A percentile compares a stretch with the other conserved stretches of the same genome.
Conservation (phyloP, 2,113 vertebrate species). For the Mandrillus leucophaeus region DNA sequence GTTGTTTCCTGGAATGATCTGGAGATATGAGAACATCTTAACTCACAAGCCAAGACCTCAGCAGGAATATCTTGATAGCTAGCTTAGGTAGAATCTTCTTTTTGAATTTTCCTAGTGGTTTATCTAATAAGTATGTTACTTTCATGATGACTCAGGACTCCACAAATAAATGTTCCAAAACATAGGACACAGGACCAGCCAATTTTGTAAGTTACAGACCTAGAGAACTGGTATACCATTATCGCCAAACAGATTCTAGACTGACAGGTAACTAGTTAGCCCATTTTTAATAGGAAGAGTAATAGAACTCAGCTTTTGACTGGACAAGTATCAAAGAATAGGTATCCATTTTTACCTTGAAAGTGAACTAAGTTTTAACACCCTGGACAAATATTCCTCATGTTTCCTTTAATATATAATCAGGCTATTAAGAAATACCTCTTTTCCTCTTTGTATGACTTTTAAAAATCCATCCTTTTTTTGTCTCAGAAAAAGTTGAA, state of each 20-base stretch:
- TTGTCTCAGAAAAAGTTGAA: constrained; percentile 28
- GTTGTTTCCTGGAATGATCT: neutral
- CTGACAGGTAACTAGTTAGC: neutral
- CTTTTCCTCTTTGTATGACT: neutral
- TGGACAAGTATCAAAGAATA: neutral
- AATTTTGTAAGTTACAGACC: neutral
- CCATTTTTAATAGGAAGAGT: neutral
- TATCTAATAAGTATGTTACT: neutral
- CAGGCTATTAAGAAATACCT: neutral
- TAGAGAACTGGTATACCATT: neutral
- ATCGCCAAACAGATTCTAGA: neutral
- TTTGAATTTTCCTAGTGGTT: neutral
- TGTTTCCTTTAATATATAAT: neutral
- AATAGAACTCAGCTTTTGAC: neutral
- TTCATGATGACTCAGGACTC: neutral
- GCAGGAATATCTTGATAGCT: neutral
- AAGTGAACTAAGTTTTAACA: neutral
- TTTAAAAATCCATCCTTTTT: neutral
- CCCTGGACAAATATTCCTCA: neutral
- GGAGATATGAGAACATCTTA: neutral
- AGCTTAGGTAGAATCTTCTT: neutral
- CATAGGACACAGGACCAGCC: neutral
- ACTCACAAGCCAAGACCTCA: fast-evolving
- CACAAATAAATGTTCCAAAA: neutral
- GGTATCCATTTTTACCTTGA: neutral